Evolutionary conservation across 2,797 vertebrate species (phyloP).

Genomic region (Zalophus californianus): DNA sequence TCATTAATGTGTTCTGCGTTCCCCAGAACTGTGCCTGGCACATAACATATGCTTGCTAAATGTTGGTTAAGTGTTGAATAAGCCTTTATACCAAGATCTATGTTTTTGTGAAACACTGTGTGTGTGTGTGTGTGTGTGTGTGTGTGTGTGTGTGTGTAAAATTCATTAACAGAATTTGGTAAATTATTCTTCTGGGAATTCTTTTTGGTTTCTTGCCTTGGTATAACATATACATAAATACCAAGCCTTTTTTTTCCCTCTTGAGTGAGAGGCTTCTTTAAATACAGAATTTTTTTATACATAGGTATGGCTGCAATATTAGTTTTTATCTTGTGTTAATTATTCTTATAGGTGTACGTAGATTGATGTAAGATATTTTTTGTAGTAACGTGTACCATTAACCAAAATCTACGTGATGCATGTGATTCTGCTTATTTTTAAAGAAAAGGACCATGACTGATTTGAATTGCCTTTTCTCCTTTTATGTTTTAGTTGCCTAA

Average conservation of each 20-base stretch:
- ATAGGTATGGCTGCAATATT: not conserved
- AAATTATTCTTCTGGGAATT: conserved; percentile 35
- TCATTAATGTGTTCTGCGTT: conserved; percentile 1
- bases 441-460: conserved; percentile 30
- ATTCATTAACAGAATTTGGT: conserved; percentile 33
- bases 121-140: not conserved
- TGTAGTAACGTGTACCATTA: not conserved
- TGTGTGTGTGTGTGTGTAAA: not conserved
- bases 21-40: not conserved
- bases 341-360: not conserved
- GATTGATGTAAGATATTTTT: conserved; percentile 36
- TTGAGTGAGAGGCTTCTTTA: conserved; percentile 55
- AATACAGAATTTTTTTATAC: not conserved
- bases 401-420: not conserved
- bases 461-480: conserved; percentile 33
- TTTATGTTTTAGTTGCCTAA: not conserved
- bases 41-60: conserved; percentile 24
- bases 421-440: conserved; percentile 46
- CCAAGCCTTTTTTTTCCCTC: not conserved
- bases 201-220: conserved; percentile 45
- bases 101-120: not conserved
- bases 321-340: conserved; percentile 41
- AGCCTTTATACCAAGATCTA: not conserved
- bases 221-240: not conserved
- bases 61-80: conserved; percentile 4